Percentiles rank a stretch among this genome's conserved stretches.
phyloP scores from a whole-genome alignment of 2,888 invertebrate genomes.

The Eupsilia transversa region DNA sequence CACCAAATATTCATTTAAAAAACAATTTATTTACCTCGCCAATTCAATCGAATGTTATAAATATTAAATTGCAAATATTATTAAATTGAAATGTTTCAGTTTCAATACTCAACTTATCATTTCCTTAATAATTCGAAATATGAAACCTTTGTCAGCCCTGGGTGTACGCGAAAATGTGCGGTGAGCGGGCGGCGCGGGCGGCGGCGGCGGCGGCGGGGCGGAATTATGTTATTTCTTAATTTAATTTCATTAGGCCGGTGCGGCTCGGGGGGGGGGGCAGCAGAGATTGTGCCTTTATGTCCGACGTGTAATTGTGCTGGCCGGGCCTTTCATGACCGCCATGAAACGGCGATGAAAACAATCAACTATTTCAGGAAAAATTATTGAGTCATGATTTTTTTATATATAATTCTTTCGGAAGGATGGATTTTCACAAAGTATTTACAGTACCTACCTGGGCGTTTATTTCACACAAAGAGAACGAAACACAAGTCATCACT shows the following conservation, averaged over 20 bases:
- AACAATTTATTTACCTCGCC: neutral
- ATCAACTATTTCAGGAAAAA: slow-evolving; percentile 16
- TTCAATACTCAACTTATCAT: neutral
- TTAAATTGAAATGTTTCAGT: neutral
- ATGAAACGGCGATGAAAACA: slow-evolving; percentile 42
- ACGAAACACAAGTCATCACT: too few species aligned
- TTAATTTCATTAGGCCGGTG: slow-evolving; percentile 86
- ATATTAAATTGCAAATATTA: neutral
- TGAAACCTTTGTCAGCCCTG: slow-evolving; percentile 61
- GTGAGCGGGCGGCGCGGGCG: slow-evolving; percentile 67
- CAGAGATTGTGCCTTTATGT: slow-evolving; percentile 78
- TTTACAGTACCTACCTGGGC: too few species aligned
- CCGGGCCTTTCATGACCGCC: slow-evolving; percentile 48
- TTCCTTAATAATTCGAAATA: neutral
- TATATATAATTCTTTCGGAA: neutral
- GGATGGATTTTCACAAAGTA: neutral
- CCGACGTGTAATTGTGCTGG: slow-evolving; percentile 53
- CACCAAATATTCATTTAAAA: neutral
- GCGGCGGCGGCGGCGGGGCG: slow-evolving; percentile 69
- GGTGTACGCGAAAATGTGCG: slow-evolving; percentile 68
- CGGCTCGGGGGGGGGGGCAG: slow-evolving; percentile 61
- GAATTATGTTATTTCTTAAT: slow-evolving; percentile 87
- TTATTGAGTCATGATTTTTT: slow-evolving; percentile 36
- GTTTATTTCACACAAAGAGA: neutral
- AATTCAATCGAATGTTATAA: neutral